Conservation (phyloP, 2,113 vertebrate genomes). For the Nyctibius bracteatus region DNA sequence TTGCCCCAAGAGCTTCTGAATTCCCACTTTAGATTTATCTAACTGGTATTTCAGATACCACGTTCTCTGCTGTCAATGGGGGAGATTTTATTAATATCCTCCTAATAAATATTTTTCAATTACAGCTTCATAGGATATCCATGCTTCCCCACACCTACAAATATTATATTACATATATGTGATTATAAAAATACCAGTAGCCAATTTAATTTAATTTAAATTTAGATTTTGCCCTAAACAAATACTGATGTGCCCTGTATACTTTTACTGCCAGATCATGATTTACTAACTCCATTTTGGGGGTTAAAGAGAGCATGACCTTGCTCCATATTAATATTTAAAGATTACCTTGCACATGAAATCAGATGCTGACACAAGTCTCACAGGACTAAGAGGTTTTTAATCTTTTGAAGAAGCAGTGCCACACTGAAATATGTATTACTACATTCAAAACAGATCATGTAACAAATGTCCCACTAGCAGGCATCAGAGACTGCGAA, state of each 20-base stretch:
- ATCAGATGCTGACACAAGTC: slow-evolving; percentile 72
- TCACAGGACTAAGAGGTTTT: slow-evolving; percentile 64
- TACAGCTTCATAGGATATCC: background rate
- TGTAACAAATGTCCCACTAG: slow-evolving; percentile 61
- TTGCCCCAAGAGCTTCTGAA: slow-evolving; percentile 26
- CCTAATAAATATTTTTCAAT: background rate
- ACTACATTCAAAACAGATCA: slow-evolving; percentile 33
- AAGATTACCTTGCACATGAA: slow-evolving; percentile 59
- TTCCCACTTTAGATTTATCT: slow-evolving; percentile 10
- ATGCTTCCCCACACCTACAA: background rate
- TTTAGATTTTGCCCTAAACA: slow-evolving; percentile 66
- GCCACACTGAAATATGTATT: slow-evolving; percentile 59
- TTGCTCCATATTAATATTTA: slow-evolving; percentile 60
- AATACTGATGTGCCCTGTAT: slow-evolving; percentile 47
- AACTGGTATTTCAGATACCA: background rate
- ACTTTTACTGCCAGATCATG: slow-evolving; percentile 49
- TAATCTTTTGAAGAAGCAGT: slow-evolving; percentile 63
- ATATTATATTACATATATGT: background rate
- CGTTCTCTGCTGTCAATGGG: background rate
- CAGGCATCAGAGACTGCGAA: slow-evolving; percentile 60
- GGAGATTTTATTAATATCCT: background rate
- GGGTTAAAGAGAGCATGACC: slow-evolving; percentile 50
- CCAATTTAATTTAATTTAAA: slow-evolving; percentile 56
- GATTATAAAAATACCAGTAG: slow-evolving; percentile 2
- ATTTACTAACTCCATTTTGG: slow-evolving; percentile 59